phyloP scores from a whole-genome alignment of 2,888 invertebrate species.

The Hirudinaria manillensis region DNA sequence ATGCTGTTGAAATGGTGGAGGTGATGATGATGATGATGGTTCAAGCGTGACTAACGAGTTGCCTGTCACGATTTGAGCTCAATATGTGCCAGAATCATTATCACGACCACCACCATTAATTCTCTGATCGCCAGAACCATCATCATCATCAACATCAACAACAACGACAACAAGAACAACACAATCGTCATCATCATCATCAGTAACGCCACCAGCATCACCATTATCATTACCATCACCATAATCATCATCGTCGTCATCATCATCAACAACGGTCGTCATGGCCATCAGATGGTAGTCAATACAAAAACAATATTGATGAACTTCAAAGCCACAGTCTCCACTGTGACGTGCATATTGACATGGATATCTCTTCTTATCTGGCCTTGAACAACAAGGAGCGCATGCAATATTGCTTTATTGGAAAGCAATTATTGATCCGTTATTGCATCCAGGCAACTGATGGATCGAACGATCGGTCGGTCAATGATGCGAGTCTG shows the following conservation, averaged over 20 bases:
- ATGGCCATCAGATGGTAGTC: conserved; percentile 17
- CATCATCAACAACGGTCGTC: conserved; percentile 3
- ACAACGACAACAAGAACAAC: neutral
- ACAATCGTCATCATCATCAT: conserved; percentile 8
- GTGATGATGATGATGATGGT: neutral
- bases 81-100: neutral
- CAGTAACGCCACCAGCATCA: neutral
- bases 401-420: too few species aligned
- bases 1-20: neutral
- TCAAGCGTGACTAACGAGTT: neutral
- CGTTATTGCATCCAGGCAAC: too few species aligned
- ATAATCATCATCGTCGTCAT: neutral
- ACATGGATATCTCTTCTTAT: too few species aligned
- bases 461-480: too few species aligned
- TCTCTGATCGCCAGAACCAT: neutral
- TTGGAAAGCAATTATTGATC: too few species aligned
- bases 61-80: neutral
- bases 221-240: neutral
- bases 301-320: too few species aligned
- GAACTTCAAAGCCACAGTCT: too few species aligned
- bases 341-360: too few species aligned
- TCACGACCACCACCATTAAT: neutral
- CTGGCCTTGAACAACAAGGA: too few species aligned
- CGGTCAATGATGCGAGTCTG: too few species aligned
- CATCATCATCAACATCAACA: conserved; percentile 14